Percentiles rank a stretch among this genome's conserved stretches.
Evolutionary conservation across 2,797 vertebrate species (phyloP).

Genomic region (Tenualosa ilisha): DNA sequence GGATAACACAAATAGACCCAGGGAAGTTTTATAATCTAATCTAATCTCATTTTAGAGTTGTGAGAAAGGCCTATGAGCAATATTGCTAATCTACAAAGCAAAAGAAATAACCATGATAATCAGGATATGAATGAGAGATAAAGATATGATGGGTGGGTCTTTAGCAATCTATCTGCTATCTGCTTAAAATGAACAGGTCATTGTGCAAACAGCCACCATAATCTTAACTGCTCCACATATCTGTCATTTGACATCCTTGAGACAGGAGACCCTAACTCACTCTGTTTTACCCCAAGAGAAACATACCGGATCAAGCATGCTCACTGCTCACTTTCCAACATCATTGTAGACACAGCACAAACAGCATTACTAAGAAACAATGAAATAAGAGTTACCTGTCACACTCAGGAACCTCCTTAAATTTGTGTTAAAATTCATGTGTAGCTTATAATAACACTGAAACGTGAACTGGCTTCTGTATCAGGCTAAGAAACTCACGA

Average conservation of each 20-base stretch:
- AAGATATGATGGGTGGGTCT: constrained; percentile 9
- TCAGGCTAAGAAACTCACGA: background rate
- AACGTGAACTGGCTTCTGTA: background rate
- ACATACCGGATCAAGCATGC: background rate
- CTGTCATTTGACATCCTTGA: background rate
- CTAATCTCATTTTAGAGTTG: background rate
- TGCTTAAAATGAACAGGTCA: background rate
- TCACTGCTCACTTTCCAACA: background rate
- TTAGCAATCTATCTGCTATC: background rate
- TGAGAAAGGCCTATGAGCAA: background rate
- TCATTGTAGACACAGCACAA: background rate
- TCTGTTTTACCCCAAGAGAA: background rate
- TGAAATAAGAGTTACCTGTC: background rate
- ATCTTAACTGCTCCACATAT: background rate
- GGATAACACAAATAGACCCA: background rate
- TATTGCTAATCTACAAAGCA: background rate
- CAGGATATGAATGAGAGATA: constrained; percentile 6
- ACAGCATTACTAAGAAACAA: background rate
- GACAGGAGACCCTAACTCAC: background rate
- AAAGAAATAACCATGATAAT: background rate
- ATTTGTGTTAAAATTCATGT: background rate
- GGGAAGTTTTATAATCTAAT: background rate
- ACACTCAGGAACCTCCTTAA: background rate
- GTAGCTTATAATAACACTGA: background rate
- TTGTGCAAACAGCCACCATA: background rate